Evolutionary conservation across 2,888 invertebrate genomes (phyloP), one percentile per base, ranked within the genome.

Genomic region (Steinernema scapterisci): DNA sequence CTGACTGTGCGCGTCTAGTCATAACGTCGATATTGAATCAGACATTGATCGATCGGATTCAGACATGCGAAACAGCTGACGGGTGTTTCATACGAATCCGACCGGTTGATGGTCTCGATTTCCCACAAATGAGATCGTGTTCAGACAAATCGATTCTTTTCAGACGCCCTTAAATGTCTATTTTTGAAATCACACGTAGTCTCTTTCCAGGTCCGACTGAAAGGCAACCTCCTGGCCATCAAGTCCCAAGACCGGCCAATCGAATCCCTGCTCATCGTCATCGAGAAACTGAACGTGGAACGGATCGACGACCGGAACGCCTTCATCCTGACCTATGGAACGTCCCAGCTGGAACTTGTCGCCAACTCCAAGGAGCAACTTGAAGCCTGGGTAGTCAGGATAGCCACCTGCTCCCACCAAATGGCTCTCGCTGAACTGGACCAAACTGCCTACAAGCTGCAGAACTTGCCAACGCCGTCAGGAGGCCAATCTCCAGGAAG

Each of bases 371-470:
- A 83, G 46, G 79, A 80, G 44, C 74, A 76, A 23, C 45, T 82
- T 21, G 84, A 86, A 48, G 63, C 78, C 31, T 87, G 85, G 85
- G 83, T 84, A 81, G 72, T 86, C 1, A 84, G 85, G 79, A 84
- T 87, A 71, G 16, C 21, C 19, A 23, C 23, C 19, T 77, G 78
- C 74, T 83, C 79, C 48, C 85, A 81, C 77, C 80, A 82, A 70
- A 84, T 83, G 81, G 81, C 83, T 5, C 80, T 81, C 7, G 86
- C 86, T 0, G 85, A 86, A 75, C 72, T 85, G 45, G 86, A 86
- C 73, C 84, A 87, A 72, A 75, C 84, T 19, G 77, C 82, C 9
- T 81, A 81, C 73, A 81, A 83, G 45, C 80, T 83, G 48, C 81
- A 79, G 74, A 83, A 80, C 46, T 80, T 81, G 77, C 75, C 77